Evolutionary conservation across 2,888 invertebrate species (phyloP), one percentile per base, ranked within the genome.

Genomic region (Drosophila mayaguana): DNA sequence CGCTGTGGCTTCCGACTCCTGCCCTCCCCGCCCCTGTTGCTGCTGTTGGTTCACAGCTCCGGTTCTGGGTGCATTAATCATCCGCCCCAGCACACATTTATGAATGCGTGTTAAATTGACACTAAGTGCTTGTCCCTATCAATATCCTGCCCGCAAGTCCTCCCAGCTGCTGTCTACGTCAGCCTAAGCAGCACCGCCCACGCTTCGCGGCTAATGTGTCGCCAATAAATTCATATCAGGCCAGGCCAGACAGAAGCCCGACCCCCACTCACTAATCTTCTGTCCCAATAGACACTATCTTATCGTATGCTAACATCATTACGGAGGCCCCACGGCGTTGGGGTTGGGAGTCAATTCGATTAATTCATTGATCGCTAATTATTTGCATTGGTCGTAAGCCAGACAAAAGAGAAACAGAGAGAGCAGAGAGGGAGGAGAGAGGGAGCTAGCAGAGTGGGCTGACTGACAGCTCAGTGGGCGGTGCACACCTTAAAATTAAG

Each of bases 51-150:
- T 28, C 46, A n/a, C 9, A 18, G 6, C 46, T 46, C 36, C 34
- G 18, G 5, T 22, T 38, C 46, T 12, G 60, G 51, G 77, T 57
- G 57, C 72, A 82, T 80, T 75, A 82, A 80, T 81, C 81, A 82
- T 77, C 43, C 32, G 42, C 18, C 28, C 14, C 14, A 9, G 53
- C 28, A 20, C 28, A 55, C 62, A 67, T 73, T 68, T 65, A 75
- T 83, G 74, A 81, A 87, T 63, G 78, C 67, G 65, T 75, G 64
- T 80, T 83, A 82, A 89, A 83, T 85, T 85, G 83, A 81, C 74
- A 85, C 63, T 75, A 74, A 89, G 74, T 78, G 80, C 63, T 66
- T 43, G 50, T 63, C 65, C 65, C 54, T 75, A 78, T 89, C 85
- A 85, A 87, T 84, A 81, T 65, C 70, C 69, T 50, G 64, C 61